Evolutionary conservation across 2,797 vertebrate species (phyloP), one percentile per base, ranked within the genome.

Genomic region (Acomys russatus): DNA sequence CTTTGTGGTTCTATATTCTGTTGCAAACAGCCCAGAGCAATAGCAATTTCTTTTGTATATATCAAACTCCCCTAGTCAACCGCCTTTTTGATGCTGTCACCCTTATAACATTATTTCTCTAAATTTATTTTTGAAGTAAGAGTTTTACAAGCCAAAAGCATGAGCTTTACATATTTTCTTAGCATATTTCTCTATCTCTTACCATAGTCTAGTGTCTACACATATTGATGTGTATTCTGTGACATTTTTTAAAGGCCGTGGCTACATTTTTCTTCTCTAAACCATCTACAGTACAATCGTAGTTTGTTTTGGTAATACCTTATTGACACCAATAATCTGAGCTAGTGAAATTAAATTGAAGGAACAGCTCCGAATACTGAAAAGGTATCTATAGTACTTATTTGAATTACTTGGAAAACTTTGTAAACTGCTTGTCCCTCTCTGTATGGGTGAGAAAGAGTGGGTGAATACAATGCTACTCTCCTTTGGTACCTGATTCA

Each of bases 331-430:
- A 44, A 28, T 68, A 90, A 12, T 1, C 8, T 6, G 66, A 8
- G 66, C 11, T 93, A 90, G 85, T 66, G 9, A 92, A 95, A 73
- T 93, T 3, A 92, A 73, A 83, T 56, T 66, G 38, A 73, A 79
- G 20, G 77, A 6, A 2, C 28, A 91, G 49, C 2, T 80, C 14
- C n/a, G 22, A 73, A 30, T 23, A 84, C 38, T 66, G 35, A 77
- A 77, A 88, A 90, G 3, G 1, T 63, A 28, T 90, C 1, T 96
- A 71, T 44, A 80, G 18, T 83, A 18, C 88, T 86, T 90, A 79
- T 51, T 85, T 85, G 3, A 28, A 61, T 78, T 35, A 88, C 33
- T 85, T 63, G 18, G 63, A 94, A 80, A 93, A 59, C 10, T 85
- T 94, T 73, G 23, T 0, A 90, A 88, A 92, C 9, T 73, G 12